These are phyloP conservation scores for Phenganax subtilis DNA, from an alignment of 92 coral and sea anemone genomes.

Conservation along the genomic window DNA sequence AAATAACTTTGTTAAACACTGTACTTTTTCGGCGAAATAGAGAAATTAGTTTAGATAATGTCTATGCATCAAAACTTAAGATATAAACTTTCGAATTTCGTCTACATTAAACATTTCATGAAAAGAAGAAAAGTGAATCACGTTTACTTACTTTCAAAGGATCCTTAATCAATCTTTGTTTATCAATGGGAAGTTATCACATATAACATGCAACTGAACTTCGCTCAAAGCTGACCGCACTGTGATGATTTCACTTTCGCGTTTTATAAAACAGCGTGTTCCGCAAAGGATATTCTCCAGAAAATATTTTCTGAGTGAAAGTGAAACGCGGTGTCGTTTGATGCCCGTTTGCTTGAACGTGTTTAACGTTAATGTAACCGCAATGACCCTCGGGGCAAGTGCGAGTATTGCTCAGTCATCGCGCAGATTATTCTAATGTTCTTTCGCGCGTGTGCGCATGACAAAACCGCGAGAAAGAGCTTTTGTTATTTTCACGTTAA, in stretches of 20 bases:
- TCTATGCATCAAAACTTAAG: no score
- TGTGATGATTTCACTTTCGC: no score
- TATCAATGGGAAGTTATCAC: background rate
- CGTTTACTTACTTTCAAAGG: background rate
- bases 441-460: background rate
- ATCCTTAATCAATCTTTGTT: constrained; percentile 7
- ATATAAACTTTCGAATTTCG: background rate
- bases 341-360: background rate
- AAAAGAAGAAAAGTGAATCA: background rate
- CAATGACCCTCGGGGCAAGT: constrained; percentile 5
- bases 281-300: background rate
- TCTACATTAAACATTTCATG: no score
- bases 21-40: background rate
- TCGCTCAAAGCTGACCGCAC: no score
- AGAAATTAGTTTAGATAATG: no score
- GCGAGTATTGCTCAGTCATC: constrained; percentile 7
- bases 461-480: constrained; percentile 6
- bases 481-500: background rate
- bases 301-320: constrained; percentile 5
- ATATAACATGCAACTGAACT: no score
- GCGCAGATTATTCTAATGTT: constrained; percentile 8
- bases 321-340: constrained; percentile 9
- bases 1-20: background rate
- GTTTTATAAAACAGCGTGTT: background rate
- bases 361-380: constrained; percentile 1